Evolutionary conservation across 2,888 invertebrate species (phyloP).

Genomic region (Tachina fera): DNA sequence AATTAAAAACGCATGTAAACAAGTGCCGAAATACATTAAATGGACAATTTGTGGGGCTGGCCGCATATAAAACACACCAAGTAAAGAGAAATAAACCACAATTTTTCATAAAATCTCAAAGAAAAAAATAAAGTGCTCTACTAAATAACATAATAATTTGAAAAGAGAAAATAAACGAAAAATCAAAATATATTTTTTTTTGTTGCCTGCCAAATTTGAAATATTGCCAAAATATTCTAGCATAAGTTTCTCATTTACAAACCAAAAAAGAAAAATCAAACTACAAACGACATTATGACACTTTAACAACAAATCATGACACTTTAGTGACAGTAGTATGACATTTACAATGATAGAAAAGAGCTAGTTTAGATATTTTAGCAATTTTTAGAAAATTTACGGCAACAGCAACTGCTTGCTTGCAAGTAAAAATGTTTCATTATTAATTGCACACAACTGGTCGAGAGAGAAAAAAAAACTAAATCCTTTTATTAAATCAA

Average conservation of each 20-base stretch:
- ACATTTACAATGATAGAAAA: slow-evolving; percentile 58
- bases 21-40: slow-evolving; percentile 68
- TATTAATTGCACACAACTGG: slow-evolving; percentile 23
- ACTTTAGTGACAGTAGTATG: slow-evolving; percentile 62
- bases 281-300: slow-evolving; percentile 56
- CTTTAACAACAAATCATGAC: slow-evolving; percentile 69
- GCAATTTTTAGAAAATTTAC: neutral
- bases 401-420: neutral
- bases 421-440: neutral
- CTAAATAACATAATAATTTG: slow-evolving; percentile 15
- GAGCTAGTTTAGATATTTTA: neutral
- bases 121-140: neutral
- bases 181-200: neutral
- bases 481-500: slow-evolving; percentile 23
- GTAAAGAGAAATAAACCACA: neutral
- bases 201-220: slow-evolving; percentile 53
- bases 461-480: neutral
- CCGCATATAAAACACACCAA: slow-evolving; percentile 3
- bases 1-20: slow-evolving; percentile 59
- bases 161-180: neutral
- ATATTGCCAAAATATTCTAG: slow-evolving; percentile 58
- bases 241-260: slow-evolving; percentile 37
- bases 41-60: slow-evolving; percentile 58
- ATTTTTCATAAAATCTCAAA: slow-evolving; percentile 1
- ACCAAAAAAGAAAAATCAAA: slow-evolving; percentile 32